Evolutionary conservation across 2,797 vertebrate genomes (phyloP), one percentile per base, ranked within the genome.

Genomic region (Kryptolebias ocellatus): DNA sequence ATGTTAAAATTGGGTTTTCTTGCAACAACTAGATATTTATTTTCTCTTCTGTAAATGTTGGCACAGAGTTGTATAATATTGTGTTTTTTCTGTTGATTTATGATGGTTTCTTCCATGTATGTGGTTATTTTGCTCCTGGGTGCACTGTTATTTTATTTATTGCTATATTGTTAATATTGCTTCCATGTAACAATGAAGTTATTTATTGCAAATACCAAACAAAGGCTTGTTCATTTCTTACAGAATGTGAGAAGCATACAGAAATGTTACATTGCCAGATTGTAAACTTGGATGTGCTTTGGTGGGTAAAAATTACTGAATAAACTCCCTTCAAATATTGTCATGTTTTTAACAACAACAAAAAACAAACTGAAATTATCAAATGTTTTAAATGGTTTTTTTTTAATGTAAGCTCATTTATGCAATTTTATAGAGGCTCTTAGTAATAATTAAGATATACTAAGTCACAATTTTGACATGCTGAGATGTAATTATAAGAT

Each of bases 111-210:
- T 92, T 83, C 91, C 84, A 83, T 89, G 92, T 95, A 82, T 92
- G 92, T 94, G 87, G 83, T 94, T 94, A 50, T 90, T 91, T 92
- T 79, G 93, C 94, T 94, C 91, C 83, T 84, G 72, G 94, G 91
- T 97, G 95, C 95, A 96, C 89, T 94, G 90, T 96, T 87, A 94
- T 94, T 95, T 46, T 34, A 14, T 57, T 93, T 95, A 14, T 24
- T 24, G 95, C 95, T 96, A 93, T 95, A 93, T 81, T 92, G 88
- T 94, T 95, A 92, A 86, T 95, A 90, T 94, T 93, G 94, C 95
- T 93, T 96, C 90, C 90, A 92, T 93, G 92, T 94, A 89, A 93
- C 93, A 95, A 95, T 93, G 89, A 95, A 93, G 90, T 87, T 89
- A 94, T 92, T 94, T 92, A 93, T 92, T 94, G 92, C 94, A 95